Percentiles rank a stretch among this genome's conserved stretches.
phyloP scores from a whole-genome alignment of 2,797 vertebrate species.

The Mastacembelus armatus region DNA sequence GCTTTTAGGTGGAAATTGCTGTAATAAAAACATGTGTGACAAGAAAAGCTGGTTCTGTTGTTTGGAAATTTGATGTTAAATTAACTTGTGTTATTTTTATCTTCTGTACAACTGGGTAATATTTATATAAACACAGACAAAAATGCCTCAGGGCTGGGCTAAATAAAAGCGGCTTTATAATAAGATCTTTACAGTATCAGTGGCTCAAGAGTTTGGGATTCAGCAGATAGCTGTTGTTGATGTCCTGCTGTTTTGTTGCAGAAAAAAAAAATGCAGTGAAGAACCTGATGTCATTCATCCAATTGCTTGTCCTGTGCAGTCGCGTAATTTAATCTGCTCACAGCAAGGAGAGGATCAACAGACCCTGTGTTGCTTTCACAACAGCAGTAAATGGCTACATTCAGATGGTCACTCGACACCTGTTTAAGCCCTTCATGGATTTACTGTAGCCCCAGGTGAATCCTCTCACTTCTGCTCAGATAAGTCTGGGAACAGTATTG shows the following conservation, averaged over 20 bases:
- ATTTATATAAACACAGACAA: not conserved
- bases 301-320: constrained; percentile 22
- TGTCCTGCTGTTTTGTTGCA: not conserved
- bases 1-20: too few relatives aligned
- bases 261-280: not conserved
- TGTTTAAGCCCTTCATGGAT: constrained; percentile 31
- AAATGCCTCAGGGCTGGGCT: too few relatives aligned
- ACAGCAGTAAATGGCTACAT: constrained; percentile 34
- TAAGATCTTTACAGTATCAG: not conserved
- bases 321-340: constrained; percentile 56
- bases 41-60: not conserved
- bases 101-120: not conserved
- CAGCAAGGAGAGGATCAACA: constrained; percentile 6
- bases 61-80: not conserved
- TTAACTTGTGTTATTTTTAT: not conserved
- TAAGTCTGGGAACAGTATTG: constrained; percentile 13
- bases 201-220: not conserved
- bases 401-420: constrained; percentile 46
- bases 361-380: constrained; percentile 34
- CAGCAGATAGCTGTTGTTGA: not conserved
- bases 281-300: constrained; percentile 32
- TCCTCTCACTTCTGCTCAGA: constrained; percentile 4
- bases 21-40: not conserved
- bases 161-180: too few relatives aligned
- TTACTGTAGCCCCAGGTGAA: not conserved